Evolutionary conservation across 2,113 vertebrate species (phyloP).

Genomic region (Deroptyus accipitrinus): DNA sequence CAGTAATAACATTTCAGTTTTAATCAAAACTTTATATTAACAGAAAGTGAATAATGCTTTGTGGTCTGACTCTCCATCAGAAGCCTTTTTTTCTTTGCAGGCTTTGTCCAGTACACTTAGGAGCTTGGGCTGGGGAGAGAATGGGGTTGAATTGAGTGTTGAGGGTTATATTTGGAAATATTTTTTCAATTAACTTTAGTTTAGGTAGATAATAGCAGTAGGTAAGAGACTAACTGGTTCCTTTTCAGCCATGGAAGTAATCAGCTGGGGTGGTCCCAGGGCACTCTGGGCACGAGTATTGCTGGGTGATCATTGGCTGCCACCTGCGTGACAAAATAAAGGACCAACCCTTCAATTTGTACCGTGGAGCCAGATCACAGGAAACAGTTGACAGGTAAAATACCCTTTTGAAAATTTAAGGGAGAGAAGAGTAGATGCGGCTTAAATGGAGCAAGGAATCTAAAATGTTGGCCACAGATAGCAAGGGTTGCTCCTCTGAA

Average conservation of each 20-base stretch:
- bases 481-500: background rate
- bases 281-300: conserved; percentile 67
- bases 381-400: conserved; percentile 71
- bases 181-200: background rate
- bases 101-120: background rate
- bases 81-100: background rate
- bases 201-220: conserved; percentile 63
- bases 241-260: conserved; percentile 75
- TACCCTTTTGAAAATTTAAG: conserved; percentile 26
- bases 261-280: conserved; percentile 72
- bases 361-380: conserved; percentile 67
- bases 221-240: conserved; percentile 73
- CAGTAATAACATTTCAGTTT: background rate
- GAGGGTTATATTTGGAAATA: conserved; percentile 9
- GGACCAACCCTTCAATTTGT: conserved; percentile 67
- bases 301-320: conserved; percentile 71
- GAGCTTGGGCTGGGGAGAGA: background rate
- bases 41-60: background rate
- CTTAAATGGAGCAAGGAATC: background rate
- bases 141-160: background rate
- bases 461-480: background rate
- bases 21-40: background rate
- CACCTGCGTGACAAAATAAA: conserved; percentile 73
- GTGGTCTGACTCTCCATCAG: background rate
- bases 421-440: background rate